Evolutionary conservation across 2,888 invertebrate genomes (phyloP), one percentile per base, ranked within the genome.

Genomic region (Eupithecia tripunctaria): DNA sequence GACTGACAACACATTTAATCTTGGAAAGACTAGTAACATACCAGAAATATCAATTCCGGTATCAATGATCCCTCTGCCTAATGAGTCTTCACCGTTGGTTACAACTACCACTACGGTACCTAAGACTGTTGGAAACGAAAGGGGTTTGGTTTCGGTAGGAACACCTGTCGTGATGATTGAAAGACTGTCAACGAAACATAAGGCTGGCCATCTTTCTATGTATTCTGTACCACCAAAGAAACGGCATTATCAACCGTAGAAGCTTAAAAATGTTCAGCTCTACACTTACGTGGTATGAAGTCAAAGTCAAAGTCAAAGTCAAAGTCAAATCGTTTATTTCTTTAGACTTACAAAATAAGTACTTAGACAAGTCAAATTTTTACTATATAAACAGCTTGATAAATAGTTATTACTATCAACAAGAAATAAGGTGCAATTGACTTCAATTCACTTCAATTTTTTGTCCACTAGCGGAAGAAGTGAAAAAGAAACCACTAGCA

Each of bases 61-160:
- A 21, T 68, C 72, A 72, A 72, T 72, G 72, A 72, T 72, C 32
- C 72, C 72, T 1, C 41, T 72, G 21, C 72, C 72, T 21, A 43
- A 68, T 60, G n/a, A 69, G 21, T 38, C 18, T 21, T 14, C 18
- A 29, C 14, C 15, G 38, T 51, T 51, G 27, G 63, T 7, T 71
- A 18, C 32, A 62, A 64, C 51, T 62, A 38, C 18, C n/a, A 36
- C 32, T 32, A 10, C 62, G 29, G 29, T 29, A 29, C 29, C 36
- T 63, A 36, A n/a, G 29, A 51, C 67, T 51, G 21, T 27, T 27
- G n/a, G 27, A 15, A 62, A 66, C 15, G 51, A 47, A 21, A 38
- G 21, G 15, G 47, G 18, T 60, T 66, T 12, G 8, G 32, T 43
- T 8, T 36, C 47, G 21, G 41, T 32, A n/a, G 69, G 38, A 21